A percentile compares a stretch with the other conserved stretches of the same genome.
Evolutionary conservation across 2,797 vertebrate genomes (phyloP).

Genomic region (Acanthurus lineatus): DNA sequence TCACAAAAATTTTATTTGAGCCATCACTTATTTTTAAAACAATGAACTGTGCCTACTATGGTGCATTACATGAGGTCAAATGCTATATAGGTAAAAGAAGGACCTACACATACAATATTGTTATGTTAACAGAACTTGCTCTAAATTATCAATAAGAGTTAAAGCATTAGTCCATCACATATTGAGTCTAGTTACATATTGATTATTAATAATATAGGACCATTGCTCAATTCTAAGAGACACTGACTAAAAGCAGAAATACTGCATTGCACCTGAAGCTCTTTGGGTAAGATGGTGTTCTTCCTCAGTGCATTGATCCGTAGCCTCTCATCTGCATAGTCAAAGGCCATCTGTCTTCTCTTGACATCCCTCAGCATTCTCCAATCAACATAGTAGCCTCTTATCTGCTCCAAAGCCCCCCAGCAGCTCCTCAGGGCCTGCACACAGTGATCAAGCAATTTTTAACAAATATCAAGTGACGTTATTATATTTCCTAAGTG

Average conservation of each 20-base stretch:
- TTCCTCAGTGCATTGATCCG: slow-evolving; percentile 95
- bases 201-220: background rate
- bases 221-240: background rate
- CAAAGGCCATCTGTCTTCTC: slow-evolving; percentile 91
- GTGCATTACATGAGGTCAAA: background rate
- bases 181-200: no score
- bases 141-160: no score
- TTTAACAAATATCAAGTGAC: background rate
- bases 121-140: no score
- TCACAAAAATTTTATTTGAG: background rate
- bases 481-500: no score
- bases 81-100: no score
- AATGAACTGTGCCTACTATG: background rate
- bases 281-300: slow-evolving; percentile 93
- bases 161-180: no score
- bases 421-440: slow-evolving; percentile 81
- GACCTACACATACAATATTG: no score
- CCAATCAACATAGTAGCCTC: slow-evolving; percentile 94
- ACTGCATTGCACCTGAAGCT: slow-evolving; percentile 88
- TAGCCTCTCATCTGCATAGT: slow-evolving; percentile 92
- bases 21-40: background rate
- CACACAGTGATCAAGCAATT: slow-evolving; percentile 25
- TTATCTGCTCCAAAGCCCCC: slow-evolving; percentile 81
- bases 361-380: slow-evolving; percentile 96
- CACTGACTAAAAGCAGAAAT: background rate